Evolutionary conservation across 2,888 invertebrate genomes (phyloP).

Genomic region (Asteroscopus sphinx): DNA sequence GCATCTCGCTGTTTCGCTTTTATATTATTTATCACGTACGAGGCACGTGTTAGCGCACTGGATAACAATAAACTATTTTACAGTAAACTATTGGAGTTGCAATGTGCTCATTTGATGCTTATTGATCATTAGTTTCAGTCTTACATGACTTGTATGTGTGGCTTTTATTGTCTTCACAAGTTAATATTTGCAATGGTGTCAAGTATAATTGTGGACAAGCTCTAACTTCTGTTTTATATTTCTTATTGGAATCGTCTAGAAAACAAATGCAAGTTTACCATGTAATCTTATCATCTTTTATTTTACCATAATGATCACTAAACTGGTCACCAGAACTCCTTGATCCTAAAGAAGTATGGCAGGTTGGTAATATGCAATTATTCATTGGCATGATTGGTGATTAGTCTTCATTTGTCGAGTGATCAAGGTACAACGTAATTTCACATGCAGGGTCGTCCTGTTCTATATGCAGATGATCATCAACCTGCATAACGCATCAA

Average conservation of each 20-base stretch:
- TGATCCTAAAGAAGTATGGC: slow-evolving; percentile 42
- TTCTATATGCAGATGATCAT: slow-evolving; percentile 45
- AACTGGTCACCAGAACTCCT: slow-evolving; percentile 35
- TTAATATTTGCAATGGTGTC: slow-evolving; percentile 52
- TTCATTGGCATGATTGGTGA: slow-evolving; percentile 18
- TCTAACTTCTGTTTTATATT: slow-evolving; percentile 11
- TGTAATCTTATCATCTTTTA: slow-evolving; percentile 24
- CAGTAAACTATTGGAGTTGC: slow-evolving; percentile 65
- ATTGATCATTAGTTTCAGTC: slow-evolving; percentile 61
- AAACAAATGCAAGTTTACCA: slow-evolving; percentile 15
- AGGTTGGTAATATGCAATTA: slow-evolving; percentile 38
- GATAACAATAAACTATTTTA: slow-evolving; percentile 73
- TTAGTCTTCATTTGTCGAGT: slow-evolving; percentile 40
- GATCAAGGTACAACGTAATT: slow-evolving; percentile 41
- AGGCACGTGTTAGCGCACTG: slow-evolving; percentile 76
- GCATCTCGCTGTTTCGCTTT: slow-evolving; percentile 63
- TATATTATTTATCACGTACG: slow-evolving; percentile 77
- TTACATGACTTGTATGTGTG: slow-evolving; percentile 25
- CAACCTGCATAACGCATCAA: slow-evolving; percentile 31
- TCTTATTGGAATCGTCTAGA: slow-evolving; percentile 12
- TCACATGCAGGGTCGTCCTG: slow-evolving; percentile 43
- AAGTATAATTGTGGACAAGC: slow-evolving; percentile 37
- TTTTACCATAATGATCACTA: slow-evolving; percentile 31
- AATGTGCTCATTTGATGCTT: slow-evolving; percentile 57
- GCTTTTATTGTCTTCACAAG: slow-evolving; percentile 27